Conservation (phyloP, 2,888 invertebrate species). For the Macropis europaea region DNA sequence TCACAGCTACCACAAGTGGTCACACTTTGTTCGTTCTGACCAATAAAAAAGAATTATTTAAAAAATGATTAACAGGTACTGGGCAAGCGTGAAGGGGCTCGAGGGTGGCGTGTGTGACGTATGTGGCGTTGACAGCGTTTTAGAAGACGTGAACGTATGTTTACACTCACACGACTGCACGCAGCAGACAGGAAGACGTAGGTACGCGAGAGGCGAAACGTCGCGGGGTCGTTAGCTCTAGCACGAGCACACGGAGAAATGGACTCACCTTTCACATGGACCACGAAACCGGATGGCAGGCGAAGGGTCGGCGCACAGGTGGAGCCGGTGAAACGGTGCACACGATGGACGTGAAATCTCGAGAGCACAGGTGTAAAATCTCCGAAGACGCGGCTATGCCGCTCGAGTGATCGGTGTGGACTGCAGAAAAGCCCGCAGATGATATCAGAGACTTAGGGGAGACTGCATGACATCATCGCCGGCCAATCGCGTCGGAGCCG, state of each 20-base stretch:
- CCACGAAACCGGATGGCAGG: conserved; percentile 35
- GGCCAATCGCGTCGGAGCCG: conserved; percentile 67
- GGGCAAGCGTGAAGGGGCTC: too few relatives aligned
- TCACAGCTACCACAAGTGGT: too few relatives aligned
- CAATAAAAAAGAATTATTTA: too few relatives aligned
- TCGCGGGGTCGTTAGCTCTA: conserved; percentile 49
- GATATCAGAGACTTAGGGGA: conserved; percentile 77
- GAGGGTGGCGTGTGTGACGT: too few relatives aligned
- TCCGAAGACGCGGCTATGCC: conserved; percentile 70
- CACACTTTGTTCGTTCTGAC: too few relatives aligned
- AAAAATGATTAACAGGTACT: too few relatives aligned
- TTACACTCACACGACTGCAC: conserved; percentile 48
- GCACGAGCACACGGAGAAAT: conserved; percentile 34
- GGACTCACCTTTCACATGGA: conserved; percentile 57
- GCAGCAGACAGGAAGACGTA: not conserved
- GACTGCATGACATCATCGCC: conserved; percentile 78
- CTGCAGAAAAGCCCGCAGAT: conserved; percentile 79
- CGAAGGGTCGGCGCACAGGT: conserved; percentile 20
- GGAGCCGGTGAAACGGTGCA: conserved; percentile 32
- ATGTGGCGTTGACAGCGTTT: not conserved
- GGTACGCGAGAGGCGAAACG: conserved; percentile 35
- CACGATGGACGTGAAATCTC: conserved; percentile 43
- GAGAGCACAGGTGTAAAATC: conserved; percentile 54
- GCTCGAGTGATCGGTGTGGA: conserved; percentile 76
- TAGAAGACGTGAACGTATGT: conserved; percentile 45